Percentiles rank a stretch among this genome's conserved stretches.
Conservation (phyloP, 2,797 vertebrate species). For the Heterohyrax brucei region DNA sequence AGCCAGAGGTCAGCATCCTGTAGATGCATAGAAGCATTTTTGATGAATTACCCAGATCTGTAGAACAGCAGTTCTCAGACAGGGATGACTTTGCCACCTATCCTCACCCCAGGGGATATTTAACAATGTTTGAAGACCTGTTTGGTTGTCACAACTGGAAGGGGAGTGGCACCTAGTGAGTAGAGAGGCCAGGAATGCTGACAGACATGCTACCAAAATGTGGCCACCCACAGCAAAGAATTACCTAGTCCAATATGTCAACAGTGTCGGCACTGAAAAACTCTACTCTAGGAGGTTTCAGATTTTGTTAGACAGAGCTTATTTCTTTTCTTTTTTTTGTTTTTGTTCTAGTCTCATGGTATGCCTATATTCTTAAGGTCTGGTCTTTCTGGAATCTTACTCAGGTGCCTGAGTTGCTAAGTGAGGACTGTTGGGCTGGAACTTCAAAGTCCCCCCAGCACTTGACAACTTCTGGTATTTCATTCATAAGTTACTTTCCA, state of each 20-base stretch:
- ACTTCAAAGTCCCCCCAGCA: background rate
- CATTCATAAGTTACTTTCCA: background rate
- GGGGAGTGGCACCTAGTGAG: background rate
- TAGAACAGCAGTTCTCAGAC: background rate
- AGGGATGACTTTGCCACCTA: background rate
- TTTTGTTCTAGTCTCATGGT: background rate
- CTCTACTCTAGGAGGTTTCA: background rate
- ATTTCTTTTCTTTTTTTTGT: background rate
- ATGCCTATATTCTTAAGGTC: background rate
- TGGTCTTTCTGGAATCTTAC: background rate
- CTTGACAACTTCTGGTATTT: background rate
- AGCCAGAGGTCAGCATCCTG: no score
- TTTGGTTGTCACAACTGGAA: background rate
- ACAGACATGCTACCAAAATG: background rate
- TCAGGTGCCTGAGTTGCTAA: background rate
- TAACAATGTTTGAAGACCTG: background rate
- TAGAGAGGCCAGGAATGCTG: background rate
- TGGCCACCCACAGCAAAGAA: background rate
- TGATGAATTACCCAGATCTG: background rate
- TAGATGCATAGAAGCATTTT: no score
- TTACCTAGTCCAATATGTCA: background rate
- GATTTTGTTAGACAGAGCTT: slow-evolving; percentile 21
- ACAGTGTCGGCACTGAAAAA: background rate
- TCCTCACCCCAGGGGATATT: background rate
- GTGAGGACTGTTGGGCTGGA: background rate